These are phyloP conservation scores for Gari tellinella DNA, from an alignment of 2,888 invertebrate species.

Conservation along the genomic window DNA sequence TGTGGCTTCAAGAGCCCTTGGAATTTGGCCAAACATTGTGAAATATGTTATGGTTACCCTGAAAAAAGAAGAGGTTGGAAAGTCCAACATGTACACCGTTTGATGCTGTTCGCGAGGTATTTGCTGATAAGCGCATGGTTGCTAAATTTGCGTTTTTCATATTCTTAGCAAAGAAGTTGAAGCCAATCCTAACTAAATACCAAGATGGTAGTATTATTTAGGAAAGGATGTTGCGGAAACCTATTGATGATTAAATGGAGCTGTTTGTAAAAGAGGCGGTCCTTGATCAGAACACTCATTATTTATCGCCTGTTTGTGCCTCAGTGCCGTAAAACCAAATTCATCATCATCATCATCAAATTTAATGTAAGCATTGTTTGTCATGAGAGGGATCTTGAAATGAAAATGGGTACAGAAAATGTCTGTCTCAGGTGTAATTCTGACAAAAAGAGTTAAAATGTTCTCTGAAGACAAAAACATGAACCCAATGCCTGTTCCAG, in stretches of 20 bases:
- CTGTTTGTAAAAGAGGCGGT: too few species aligned
- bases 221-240: too few species aligned
- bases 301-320: too few species aligned
- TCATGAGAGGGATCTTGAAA: slow-evolving; percentile 32
- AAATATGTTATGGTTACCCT: slow-evolving; percentile 12
- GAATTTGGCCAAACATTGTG: slow-evolving; percentile 23
- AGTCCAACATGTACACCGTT: slow-evolving; percentile 19
- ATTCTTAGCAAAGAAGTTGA: slow-evolving; percentile 15
- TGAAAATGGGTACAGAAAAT: slow-evolving; percentile 32
- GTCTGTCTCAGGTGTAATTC: slow-evolving; percentile 24
- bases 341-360: slow-evolving; percentile 45
- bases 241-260: too few species aligned
- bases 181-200: slow-evolving; percentile 14
- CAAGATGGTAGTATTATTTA: slow-evolving; percentile 15
- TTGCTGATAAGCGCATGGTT: slow-evolving; percentile 7
- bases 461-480: slow-evolving; percentile 46
- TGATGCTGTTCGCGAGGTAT: slow-evolving; percentile 5
- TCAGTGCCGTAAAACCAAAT: too few species aligned
- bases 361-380: slow-evolving; percentile 25
- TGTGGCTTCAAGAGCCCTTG: slow-evolving; percentile 37
- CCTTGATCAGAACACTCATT: too few species aligned
- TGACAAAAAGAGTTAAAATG: slow-evolving; percentile 45
- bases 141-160: slow-evolving; percentile 20
- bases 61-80: slow-evolving; percentile 19
- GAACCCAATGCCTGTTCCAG: slow-evolving; percentile 43